A percentile compares a stretch with the other conserved stretches of the same genome.
phyloP scores from a whole-genome alignment of 2,797 vertebrate genomes.

The Cyclura pinguis region DNA sequence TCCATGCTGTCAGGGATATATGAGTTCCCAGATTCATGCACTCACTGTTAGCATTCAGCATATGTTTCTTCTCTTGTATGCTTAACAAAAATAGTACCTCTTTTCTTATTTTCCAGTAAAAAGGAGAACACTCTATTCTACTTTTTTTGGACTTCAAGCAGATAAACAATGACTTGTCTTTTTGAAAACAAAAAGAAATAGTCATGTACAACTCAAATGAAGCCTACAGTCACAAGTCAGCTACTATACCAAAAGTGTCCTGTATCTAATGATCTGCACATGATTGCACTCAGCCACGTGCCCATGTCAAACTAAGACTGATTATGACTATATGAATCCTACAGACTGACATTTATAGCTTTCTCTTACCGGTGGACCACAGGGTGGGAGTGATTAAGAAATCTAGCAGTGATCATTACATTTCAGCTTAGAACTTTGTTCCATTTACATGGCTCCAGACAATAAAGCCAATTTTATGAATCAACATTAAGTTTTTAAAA shows the following conservation, averaged over 20 bases:
- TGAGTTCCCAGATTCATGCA: neutral
- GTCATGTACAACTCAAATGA: neutral
- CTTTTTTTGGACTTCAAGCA: neutral
- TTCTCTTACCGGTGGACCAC: neutral
- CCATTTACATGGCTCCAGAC: neutral
- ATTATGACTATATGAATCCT: neutral
- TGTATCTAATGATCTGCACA: neutral
- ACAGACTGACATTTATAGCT: neutral
- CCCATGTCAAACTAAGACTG: neutral
- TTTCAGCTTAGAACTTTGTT: neutral
- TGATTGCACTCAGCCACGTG: neutral
- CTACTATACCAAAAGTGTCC: neutral
- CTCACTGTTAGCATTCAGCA: neutral
- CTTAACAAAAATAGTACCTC: neutral
- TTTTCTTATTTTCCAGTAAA: neutral
- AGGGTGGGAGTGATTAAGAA: neutral
- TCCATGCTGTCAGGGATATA: neutral
- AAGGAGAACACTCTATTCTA: neutral
- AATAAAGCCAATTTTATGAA: neutral
- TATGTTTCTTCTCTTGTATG: neutral
- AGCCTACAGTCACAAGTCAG: neutral
- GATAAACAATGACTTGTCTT: neutral
- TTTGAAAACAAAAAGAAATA: neutral
- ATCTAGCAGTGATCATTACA: neutral
- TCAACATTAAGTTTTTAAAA: neutral